These are phyloP conservation scores for Elachura formosa DNA, from an alignment of 2,113 vertebrate species.

Conservation along the genomic window DNA sequence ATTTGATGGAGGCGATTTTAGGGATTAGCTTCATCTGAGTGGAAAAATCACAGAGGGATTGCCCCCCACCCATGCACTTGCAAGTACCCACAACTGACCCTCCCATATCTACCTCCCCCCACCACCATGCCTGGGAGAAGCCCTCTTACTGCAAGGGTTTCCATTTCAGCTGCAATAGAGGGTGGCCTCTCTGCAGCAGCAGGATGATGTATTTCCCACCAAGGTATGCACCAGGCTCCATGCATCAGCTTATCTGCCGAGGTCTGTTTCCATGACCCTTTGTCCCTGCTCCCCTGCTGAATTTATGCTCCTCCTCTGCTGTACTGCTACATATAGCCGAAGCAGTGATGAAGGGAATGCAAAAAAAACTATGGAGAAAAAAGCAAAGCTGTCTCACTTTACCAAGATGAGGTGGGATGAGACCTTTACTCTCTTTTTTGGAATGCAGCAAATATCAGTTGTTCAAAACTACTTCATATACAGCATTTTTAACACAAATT, in stretches of 20 bases:
- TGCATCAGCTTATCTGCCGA: neutral
- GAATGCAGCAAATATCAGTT: neutral
- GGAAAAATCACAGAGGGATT: neutral
- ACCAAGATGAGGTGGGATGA: neutral
- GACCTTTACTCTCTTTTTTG: neutral
- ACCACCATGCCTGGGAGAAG: neutral
- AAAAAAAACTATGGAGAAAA: neutral
- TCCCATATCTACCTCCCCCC: neutral
- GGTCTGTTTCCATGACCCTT: constrained; percentile 4
- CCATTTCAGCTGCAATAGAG: neutral
- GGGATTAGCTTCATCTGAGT: neutral
- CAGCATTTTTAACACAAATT: neutral
- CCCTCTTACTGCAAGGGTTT: neutral
- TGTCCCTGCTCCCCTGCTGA: neutral
- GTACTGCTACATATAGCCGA: neutral
- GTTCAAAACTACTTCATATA: neutral
- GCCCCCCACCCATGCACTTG: neutral
- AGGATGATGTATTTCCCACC: neutral
- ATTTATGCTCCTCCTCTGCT: neutral
- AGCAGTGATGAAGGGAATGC: neutral
- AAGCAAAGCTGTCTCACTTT: neutral
- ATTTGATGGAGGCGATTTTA: neutral
- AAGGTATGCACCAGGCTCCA: neutral
- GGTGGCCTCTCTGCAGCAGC: neutral
- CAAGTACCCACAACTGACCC: neutral